Evolutionary conservation across 2,888 invertebrate genomes (phyloP).

Genomic region (Altica lythri): DNA sequence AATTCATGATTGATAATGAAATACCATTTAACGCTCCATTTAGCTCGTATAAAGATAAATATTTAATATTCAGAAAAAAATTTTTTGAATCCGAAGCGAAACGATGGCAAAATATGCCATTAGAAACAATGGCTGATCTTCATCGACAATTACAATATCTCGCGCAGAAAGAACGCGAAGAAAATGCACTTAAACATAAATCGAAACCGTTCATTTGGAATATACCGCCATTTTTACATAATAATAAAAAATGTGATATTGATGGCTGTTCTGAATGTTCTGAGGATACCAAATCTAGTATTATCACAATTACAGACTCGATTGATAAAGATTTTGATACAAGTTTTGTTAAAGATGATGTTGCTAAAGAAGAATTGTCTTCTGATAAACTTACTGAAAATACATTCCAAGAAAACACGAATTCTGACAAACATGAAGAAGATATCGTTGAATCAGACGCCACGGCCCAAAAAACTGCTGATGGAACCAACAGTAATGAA

Average conservation of each 20-base stretch:
- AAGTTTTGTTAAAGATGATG: slow-evolving; percentile 10
- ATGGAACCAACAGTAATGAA: too few relatives aligned
- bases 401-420: background rate
- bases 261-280: slow-evolving; percentile 13
- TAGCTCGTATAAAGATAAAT: slow-evolving; percentile 36
- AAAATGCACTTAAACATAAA: background rate
- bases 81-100: slow-evolving; percentile 38
- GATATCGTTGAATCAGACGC: too few relatives aligned
- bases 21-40: slow-evolving; percentile 37
- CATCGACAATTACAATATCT: slow-evolving; percentile 32
- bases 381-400: background rate
- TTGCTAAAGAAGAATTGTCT: slow-evolving; percentile 12
- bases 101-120: slow-evolving; percentile 43
- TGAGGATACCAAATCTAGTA: slow-evolving; percentile 10
- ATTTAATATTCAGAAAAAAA: slow-evolving; percentile 31
- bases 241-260: background rate
- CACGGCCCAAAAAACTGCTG: too few relatives aligned
- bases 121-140: slow-evolving; percentile 37
- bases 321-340: slow-evolving; percentile 19
- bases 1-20: slow-evolving; percentile 36
- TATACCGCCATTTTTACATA: background rate
- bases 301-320: slow-evolving; percentile 9
- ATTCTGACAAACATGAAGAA: slow-evolving; percentile 5
- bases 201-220: too few relatives aligned
- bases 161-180: slow-evolving; percentile 26